Conservation (phyloP, 2,888 invertebrate species). For the Sycophila texana region DNA sequence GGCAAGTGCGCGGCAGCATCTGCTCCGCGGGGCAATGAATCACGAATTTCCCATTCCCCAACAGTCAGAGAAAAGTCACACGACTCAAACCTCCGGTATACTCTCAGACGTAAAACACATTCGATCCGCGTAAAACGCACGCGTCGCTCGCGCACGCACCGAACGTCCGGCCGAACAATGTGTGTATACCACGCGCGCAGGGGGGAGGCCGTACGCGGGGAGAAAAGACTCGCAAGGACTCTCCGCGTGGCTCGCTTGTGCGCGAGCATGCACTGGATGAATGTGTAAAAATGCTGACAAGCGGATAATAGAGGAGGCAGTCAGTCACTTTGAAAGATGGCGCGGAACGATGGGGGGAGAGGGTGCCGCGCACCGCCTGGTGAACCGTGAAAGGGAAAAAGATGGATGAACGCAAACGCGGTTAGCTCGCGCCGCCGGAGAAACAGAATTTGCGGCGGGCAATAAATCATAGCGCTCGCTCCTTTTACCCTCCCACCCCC, state of each 20-base stretch:
- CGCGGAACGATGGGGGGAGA: slow-evolving; percentile 68
- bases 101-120: neutral
- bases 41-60: neutral
- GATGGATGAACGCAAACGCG: slow-evolving; percentile 75
- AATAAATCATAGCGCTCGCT: slow-evolving; percentile 72
- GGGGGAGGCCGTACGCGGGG: neutral
- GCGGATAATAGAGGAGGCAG: slow-evolving; percentile 76
- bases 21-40: neutral
- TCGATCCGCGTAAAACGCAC: slow-evolving; percentile 26
- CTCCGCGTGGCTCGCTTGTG: slow-evolving; percentile 1
- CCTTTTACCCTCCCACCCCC: slow-evolving; percentile 25
- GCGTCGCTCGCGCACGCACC: neutral
- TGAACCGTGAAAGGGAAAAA: slow-evolving; percentile 75
- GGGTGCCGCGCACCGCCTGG: slow-evolving; percentile 63
- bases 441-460: slow-evolving; percentile 74
- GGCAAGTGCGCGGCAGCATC: neutral
- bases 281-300: slow-evolving; percentile 76
- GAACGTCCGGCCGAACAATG: neutral
- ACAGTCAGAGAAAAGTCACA: neutral
- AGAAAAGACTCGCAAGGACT: slow-evolving; percentile 9
- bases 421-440: slow-evolving; percentile 70
- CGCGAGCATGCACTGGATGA: slow-evolving; percentile 64
- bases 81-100: neutral
- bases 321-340: slow-evolving; percentile 76
- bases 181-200: neutral